Base-by-base conservation (phyloP, 2,113 vertebrate species). In the Vidua chalybeata region DNA sequence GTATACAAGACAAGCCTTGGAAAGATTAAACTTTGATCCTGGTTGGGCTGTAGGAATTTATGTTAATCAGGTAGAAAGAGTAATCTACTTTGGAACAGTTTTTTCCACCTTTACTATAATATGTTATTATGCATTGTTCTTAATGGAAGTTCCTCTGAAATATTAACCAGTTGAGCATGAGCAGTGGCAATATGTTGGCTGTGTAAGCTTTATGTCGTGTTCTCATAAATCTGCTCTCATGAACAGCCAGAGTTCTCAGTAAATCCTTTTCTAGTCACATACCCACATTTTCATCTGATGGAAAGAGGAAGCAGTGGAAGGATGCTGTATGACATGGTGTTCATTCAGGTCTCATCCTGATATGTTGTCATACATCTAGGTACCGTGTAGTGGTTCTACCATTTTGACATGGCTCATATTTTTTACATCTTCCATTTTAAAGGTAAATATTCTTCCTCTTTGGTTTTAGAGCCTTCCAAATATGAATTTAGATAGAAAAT, bases 11-110 rank as follows among this genome's bases (percentile, higher is more conserved):
- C 27, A 94, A 84, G 18, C 17, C 83, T 93, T 81, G 72, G 62
- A 90, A 94, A 95, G 64, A 89, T 92, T 97, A 92, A 76, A 90
- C 86, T 91, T 87, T 93, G 86, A 92, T 94, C 89, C 61, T 56
- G 35, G 31, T 90, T 82, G 72, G 56, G 23, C 69, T 92, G 49
- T 61, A 89, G 59, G 77, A 94, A 80, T 75, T 94, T 68, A 51
- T 72, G 64, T 74, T 84, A 87, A 91, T 74, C 33, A 76, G 24
- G 45, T 66, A 92, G 61, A 84, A 93, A 61, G 27, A 71, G 49
- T 83, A 66, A 88, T 64, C 45, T 91, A 21, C 45, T 81, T 82
- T 84, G 48, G 31, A 63, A 9, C 7, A 51, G 33, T 12, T 63
- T 54, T 16, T 84, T 48, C 30, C 35, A 66, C 54, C 51, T 90